Evolutionary conservation across 1,140 invertebrate species (phyloP).

Genomic region (Xylocopa sonorina): DNA sequence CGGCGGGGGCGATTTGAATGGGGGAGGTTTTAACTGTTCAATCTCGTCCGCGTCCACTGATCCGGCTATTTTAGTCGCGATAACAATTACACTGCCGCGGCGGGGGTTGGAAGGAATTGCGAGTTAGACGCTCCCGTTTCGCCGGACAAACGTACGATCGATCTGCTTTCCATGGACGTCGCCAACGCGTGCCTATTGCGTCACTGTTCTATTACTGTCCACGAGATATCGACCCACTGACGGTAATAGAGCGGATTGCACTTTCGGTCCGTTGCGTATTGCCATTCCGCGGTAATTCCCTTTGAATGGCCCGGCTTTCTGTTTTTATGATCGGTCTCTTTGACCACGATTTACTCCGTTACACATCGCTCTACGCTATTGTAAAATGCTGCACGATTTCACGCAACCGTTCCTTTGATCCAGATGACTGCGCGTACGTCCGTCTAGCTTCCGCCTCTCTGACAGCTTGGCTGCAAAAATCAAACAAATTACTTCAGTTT

Average conservation of each 20-base stretch:
- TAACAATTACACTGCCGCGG: neutral
- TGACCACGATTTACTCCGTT: neutral
- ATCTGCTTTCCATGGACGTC: conserved; percentile 5
- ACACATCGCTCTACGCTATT: no score
- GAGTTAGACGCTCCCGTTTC: neutral
- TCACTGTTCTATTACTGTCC: conserved; percentile 52
- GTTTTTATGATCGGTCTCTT: neutral
- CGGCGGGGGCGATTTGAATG: neutral
- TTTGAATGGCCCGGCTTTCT: neutral
- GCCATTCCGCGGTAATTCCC: neutral
- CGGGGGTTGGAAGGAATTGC: neutral
- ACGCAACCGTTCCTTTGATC: no score
- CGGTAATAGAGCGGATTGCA: conserved; percentile 15
- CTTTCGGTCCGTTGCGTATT: neutral
- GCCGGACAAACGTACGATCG: conserved; percentile 9
- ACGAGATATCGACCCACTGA: conserved; percentile 38
- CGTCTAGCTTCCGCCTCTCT: no score
- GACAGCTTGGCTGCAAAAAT: no score
- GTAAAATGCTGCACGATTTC: no score
- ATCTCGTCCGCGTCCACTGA: neutral
- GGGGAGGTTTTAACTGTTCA: neutral
- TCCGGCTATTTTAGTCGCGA: conserved; percentile 5
- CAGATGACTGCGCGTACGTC: no score
- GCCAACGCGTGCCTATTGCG: conserved; percentile 16
- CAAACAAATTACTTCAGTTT: neutral